Base-by-base conservation (phyloP, 1,140 invertebrate species). In the Arion vulgaris region DNA sequence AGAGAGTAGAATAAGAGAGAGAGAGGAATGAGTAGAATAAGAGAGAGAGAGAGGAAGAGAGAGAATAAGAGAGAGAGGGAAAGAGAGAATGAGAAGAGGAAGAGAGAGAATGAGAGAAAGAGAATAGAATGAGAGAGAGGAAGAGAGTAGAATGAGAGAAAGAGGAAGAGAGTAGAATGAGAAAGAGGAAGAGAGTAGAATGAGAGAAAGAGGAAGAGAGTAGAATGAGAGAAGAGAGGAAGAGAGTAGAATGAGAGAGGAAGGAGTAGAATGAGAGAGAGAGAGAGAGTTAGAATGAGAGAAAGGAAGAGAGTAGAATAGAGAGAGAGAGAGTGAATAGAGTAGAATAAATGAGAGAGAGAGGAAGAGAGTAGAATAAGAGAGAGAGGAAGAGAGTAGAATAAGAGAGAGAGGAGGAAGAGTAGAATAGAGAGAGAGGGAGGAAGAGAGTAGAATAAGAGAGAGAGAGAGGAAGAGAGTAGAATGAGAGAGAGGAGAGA, bases 221-320 rank as follows among this genome's bases (percentile, higher is more conserved):
- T 5, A n/a, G 26, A 5, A 23, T 13, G n/a, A n/a, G n/a, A n/a
- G n/a, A n/a, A n/a, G n/a, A n/a, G n/a, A n/a, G n/a, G n/a, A n/a
- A n/a, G n/a, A n/a, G 5, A 62, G 26, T 2, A 49, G 28, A 39
- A 17, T 2, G 45, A 13, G 15, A 15, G 19, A 9, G 28, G 38
- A 15, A n/a, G 34, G 15, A 75, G 73, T 2, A 28, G 19, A 39
- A 41, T 4, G 15, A 39, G 45, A 13, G 34, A 34, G 62, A 69
- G 57, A 69, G 78, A 69, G 17, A 69, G 62, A 41, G 57, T 17
- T 26, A 41, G 62, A 69, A 39, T 1, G 62, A 69, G 78, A 69
- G 57, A 69, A 49, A 41, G 78, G 69, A 34, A 41, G 78, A 69
- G 62, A 69, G 62, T 41, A 32, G 13, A 23, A 41, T 34, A 36